Evolutionary conservation across 2,797 vertebrate species (phyloP).

Genomic region (Pipistrellus pygmaeus): DNA sequence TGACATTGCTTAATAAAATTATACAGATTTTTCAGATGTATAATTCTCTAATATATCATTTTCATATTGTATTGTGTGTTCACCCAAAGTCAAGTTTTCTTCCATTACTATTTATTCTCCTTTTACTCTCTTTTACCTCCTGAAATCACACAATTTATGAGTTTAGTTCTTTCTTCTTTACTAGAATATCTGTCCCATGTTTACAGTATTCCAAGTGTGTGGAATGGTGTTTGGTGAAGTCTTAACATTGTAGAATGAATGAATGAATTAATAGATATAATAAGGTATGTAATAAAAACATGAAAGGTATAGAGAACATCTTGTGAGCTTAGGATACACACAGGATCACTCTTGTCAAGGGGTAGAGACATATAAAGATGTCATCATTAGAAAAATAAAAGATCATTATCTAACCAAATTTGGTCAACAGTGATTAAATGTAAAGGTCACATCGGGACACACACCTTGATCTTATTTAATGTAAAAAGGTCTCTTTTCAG

Average conservation of each 20-base stretch:
- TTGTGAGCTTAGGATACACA: neutral
- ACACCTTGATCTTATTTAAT: slow-evolving; percentile 40
- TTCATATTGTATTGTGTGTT: no score
- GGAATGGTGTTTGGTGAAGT: neutral
- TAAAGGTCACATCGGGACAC: neutral
- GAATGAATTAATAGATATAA: neutral
- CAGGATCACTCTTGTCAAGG: neutral
- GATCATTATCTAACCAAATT: slow-evolving; percentile 24
- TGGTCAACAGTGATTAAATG: neutral
- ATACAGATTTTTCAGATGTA: no score
- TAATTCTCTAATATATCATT: no score
- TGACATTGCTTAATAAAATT: no score
- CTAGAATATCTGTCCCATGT: neutral
- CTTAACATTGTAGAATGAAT: neutral
- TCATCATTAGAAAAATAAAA: slow-evolving; percentile 23
- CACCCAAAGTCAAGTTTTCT: no score
- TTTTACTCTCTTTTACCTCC: neutral
- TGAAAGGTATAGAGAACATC: neutral
- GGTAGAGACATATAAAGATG: neutral
- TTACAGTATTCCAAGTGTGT: neutral
- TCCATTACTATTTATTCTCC: no score
- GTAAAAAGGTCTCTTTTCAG: slow-evolving; percentile 15
- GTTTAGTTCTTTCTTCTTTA: neutral
- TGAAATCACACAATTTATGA: neutral
- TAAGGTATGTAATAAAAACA: neutral